Evolutionary conservation across 2,113 vertebrate genomes (phyloP).

Genomic region (Erythrocebus patas): DNA sequence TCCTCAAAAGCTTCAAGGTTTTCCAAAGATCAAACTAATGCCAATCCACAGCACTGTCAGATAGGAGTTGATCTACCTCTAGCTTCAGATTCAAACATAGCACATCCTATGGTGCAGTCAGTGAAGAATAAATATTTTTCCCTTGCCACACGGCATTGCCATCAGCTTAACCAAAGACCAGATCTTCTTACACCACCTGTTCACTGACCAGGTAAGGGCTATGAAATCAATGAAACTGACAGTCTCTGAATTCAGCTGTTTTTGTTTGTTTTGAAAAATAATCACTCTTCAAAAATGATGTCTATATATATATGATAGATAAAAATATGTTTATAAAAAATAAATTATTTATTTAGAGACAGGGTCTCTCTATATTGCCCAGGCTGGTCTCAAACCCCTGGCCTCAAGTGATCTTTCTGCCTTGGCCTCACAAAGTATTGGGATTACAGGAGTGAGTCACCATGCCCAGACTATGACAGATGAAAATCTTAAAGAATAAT

Average conservation of each 20-base stretch:
- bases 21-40: neutral
- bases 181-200: neutral
- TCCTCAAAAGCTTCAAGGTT: neutral
- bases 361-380: too few species aligned
- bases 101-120: neutral
- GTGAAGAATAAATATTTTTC: neutral
- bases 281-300: neutral
- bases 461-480: neutral
- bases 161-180: neutral
- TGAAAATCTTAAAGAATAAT: neutral
- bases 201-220: neutral
- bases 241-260: neutral
- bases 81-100: neutral
- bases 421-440: too few species aligned
- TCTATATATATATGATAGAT: neutral
- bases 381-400: too few species aligned
- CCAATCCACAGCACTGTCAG: neutral
- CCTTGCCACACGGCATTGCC: neutral
- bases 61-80: neutral
- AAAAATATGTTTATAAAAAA: too few species aligned
- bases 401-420: too few species aligned
- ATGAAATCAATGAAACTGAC: neutral
- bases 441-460: too few species aligned
- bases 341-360: too few species aligned
- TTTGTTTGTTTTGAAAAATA: neutral